These are phyloP conservation scores for Drosophila neutralis DNA, from an alignment of 2,888 invertebrate genomes.

Conservation along the genomic window DNA sequence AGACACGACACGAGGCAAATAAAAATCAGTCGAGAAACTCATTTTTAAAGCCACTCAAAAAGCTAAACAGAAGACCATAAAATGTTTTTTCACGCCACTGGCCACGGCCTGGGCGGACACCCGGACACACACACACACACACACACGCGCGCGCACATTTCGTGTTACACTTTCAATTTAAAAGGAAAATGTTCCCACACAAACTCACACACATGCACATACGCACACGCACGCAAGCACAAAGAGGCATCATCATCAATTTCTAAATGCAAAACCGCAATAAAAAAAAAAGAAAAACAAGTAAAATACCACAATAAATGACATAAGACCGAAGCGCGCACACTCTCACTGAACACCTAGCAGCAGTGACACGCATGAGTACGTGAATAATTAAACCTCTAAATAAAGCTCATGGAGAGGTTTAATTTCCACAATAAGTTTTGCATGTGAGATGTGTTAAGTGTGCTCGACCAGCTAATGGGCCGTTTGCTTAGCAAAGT, in stretches of 20 bases:
- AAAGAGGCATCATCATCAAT: constrained; percentile 71
- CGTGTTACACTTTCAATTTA: constrained; percentile 75
- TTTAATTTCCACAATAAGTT: background rate
- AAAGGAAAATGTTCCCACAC: constrained; percentile 69
- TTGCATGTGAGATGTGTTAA: background rate
- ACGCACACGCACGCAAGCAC: constrained; percentile 20
- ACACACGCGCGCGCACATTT: constrained; percentile 31
- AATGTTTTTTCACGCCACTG: constrained; percentile 66
- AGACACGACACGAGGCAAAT: constrained; percentile 52
- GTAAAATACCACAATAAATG: constrained; percentile 19
- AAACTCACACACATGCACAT: constrained; percentile 23
- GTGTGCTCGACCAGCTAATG: constrained; percentile 15
- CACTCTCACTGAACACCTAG: constrained; percentile 23
- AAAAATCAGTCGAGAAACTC: constrained; percentile 73
- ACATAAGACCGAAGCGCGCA: constrained; percentile 23
- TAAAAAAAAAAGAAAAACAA: constrained; percentile 59
- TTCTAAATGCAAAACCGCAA: constrained; percentile 78
- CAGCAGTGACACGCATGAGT: background rate
- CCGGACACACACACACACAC: constrained; percentile 22
- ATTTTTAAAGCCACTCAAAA: constrained; percentile 73
- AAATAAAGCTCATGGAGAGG: too few species aligned
- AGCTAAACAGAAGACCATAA: constrained; percentile 70
- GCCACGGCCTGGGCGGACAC: constrained; percentile 22
- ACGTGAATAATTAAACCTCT: background rate
- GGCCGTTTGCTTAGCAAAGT: constrained; percentile 10